phyloP scores from a whole-genome alignment of 2,888 invertebrate species.

The Drosophila algonquin region DNA sequence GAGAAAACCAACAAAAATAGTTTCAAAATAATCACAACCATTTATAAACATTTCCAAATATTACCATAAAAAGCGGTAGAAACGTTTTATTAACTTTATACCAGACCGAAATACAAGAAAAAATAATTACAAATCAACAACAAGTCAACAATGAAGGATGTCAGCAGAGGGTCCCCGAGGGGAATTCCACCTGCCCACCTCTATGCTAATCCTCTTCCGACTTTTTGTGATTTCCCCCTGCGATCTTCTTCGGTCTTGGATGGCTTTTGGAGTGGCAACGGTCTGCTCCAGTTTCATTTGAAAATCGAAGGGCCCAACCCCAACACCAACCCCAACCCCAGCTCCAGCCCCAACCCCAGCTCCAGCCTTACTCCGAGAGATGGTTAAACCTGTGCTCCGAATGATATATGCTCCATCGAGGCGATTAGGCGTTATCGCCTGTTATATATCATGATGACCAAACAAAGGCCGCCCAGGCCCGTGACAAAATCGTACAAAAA shows the following conservation, averaged over 20 bases:
- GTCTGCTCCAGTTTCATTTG: background rate
- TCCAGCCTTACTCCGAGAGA: background rate
- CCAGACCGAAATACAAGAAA: too few relatives aligned
- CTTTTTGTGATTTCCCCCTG: background rate
- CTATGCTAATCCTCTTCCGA: background rate
- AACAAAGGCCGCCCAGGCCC: constrained; percentile 51
- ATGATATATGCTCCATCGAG: constrained; percentile 28
- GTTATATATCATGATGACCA: constrained; percentile 60
- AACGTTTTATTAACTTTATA: too few relatives aligned
- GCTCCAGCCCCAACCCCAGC: constrained; percentile 1
- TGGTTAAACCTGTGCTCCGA: background rate
- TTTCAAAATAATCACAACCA: too few relatives aligned
- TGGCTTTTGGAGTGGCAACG: too few relatives aligned
- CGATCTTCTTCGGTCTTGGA: background rate
- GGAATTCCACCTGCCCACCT: background rate
- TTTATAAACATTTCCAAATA: too few relatives aligned
- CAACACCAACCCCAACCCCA: background rate
- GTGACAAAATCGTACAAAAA: constrained; percentile 66
- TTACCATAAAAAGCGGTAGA: too few relatives aligned
- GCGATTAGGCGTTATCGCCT: constrained; percentile 51
- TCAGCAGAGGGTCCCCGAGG: background rate
- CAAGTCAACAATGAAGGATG: too few relatives aligned
- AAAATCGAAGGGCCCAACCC: background rate
- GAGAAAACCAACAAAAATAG: too few relatives aligned
- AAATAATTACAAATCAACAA: too few relatives aligned